phyloP scores from a whole-genome alignment of 2,888 invertebrate genomes.

The Geophilus truncorum region DNA sequence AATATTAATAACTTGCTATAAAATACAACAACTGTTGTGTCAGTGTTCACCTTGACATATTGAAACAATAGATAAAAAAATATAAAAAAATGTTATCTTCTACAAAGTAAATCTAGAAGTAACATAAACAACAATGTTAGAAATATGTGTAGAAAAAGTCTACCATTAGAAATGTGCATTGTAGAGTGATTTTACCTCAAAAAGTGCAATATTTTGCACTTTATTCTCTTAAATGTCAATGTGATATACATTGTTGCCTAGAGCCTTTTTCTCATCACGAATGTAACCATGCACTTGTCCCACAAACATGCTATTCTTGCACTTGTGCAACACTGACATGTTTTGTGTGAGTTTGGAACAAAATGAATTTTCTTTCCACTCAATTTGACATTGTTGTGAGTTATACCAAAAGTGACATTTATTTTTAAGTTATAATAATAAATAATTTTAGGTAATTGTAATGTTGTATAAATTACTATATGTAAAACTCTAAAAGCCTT shows the following conservation, averaged over 20 bases:
- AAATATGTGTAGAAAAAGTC: neutral
- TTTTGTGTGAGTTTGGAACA: neutral
- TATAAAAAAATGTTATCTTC: neutral
- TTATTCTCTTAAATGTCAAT: neutral
- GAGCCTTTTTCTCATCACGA: constrained; percentile 2
- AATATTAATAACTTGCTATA: too few species aligned
- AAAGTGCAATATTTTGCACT: neutral
- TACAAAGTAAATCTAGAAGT: neutral
- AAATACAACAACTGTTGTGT: neutral
- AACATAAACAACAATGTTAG: neutral
- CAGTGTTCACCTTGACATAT: neutral
- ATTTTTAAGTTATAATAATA: neutral
- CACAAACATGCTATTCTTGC: neutral
- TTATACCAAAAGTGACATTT: neutral
- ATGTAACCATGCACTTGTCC: neutral
- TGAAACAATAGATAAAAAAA: neutral
- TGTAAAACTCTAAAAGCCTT: neutral
- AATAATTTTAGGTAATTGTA: neutral
- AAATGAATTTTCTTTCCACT: neutral
- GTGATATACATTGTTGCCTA: neutral
- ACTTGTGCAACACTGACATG: neutral
- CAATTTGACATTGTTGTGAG: neutral
- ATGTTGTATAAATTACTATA: neutral
- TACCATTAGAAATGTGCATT: neutral
- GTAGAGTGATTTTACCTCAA: neutral